Base-by-base conservation (phyloP, 2,797 vertebrate species). In the Lagocephalus sceleratus region DNA sequence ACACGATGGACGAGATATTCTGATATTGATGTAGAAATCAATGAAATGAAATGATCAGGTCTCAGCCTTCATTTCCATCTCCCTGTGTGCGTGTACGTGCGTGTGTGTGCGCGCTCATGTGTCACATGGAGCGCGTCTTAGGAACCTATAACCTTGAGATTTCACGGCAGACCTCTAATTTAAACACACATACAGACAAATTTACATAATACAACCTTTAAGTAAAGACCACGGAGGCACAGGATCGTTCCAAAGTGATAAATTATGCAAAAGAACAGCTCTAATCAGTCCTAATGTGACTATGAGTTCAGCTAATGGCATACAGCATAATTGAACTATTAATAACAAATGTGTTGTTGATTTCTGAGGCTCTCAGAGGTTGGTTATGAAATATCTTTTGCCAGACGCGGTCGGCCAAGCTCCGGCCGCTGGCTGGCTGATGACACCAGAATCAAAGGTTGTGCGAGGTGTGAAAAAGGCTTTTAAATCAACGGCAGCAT, bases 91-190 rank as follows among this genome's bases (percentile, higher is more conserved):
- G 51, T 26, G 22, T 59, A 62, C 40, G 40, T 48, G 19, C 22
- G 20, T 45, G n/a, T 17, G 17, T 32, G 19, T 60, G 35, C n/a
- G 15, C 38, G 21, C 41, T 45, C 21, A 48, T 19, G 52, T 39
- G 26, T 39, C 75, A 78, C 47, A n/a, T 35, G 26, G 61, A 32
- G 22, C 49, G 65, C 63, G 57, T 68, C 45, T 51, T 26, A 63
- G 45, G 57, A 66, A 79, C 74, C 56, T 2, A 78, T 87, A 86
- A 87, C 86, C 82, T 85, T 89, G 83, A 84, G 54, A 81, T n/a
- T n/a, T n/a, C n/a, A 79, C 42, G 56, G 16, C 29, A 60, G n/a
- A 63, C 54, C 61, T 19, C n/a, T 35, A 48, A 11, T 53, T 47
- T 26, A 43, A 5, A 25, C 9, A 49, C 16, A 63, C 6, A 41